Evolutionary conservation across 2,888 invertebrate species (phyloP).

Genomic region (Rhorus exstirpatorius): DNA sequence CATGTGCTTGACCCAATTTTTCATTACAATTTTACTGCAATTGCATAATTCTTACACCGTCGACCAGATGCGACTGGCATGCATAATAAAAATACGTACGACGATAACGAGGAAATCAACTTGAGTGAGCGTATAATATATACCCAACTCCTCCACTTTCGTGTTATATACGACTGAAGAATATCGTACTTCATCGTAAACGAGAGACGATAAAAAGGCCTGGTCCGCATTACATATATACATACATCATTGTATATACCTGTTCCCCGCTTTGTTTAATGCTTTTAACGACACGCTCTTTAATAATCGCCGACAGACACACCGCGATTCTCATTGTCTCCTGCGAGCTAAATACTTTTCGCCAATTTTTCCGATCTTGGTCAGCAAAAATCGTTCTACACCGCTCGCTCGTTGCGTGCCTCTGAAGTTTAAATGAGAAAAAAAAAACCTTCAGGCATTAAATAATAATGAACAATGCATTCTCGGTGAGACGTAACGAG

Average conservation of each 20-base stretch:
- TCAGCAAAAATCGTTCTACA: background rate
- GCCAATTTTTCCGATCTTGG: background rate
- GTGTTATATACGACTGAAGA: slow-evolving; percentile 22
- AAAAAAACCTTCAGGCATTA: slow-evolving; percentile 29
- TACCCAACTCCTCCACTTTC: slow-evolving; percentile 21
- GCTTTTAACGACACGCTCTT: slow-evolving; percentile 47
- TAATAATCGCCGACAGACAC: slow-evolving; percentile 45
- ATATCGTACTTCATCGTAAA: slow-evolving; percentile 47
- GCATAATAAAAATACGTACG: background rate
- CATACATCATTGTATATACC: background rate
- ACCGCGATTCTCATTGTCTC: slow-evolving; percentile 6
- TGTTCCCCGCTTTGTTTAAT: background rate
- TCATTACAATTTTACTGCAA: slow-evolving; percentile 8
- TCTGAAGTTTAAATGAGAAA: background rate
- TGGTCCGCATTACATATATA: background rate
- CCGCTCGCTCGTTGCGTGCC: background rate
- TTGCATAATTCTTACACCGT: slow-evolving; percentile 12
- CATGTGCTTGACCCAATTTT: background rate
- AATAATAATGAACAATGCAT: slow-evolving; percentile 28
- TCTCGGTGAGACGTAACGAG: slow-evolving; percentile 25
- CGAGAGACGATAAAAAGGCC: slow-evolving; percentile 45
- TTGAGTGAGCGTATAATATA: slow-evolving; percentile 1
- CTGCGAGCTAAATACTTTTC: slow-evolving; percentile 28
- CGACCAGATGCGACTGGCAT: slow-evolving; percentile 13
- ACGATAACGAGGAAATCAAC: slow-evolving; percentile 28